Evolutionary conservation across 2,113 vertebrate species (phyloP), one percentile per base, ranked within the genome.

Genomic region (Poicephalus gulielmi): DNA sequence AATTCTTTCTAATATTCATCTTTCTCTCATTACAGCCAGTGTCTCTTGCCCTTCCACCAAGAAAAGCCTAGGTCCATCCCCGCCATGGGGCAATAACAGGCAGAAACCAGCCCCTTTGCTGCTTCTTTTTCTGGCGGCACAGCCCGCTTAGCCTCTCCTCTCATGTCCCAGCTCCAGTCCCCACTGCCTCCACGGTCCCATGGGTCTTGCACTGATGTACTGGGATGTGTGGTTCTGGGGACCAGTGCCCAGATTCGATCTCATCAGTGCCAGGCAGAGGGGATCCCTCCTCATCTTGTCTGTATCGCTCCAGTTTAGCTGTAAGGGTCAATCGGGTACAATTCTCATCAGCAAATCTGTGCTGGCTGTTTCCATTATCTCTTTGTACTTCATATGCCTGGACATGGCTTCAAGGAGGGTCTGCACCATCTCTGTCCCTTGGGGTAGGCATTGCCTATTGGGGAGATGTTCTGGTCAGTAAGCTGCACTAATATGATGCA

Each of bases 41-140:
- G 59, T 17, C 8, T 64, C 41, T 53, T 62, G 18, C 11, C 14
- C 27, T 64, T 71, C n/a, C 4, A 6, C 30, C 49, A 47, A 13
- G 74, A 39, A 22, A 5, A 47, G 5, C 10, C 49, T 3, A 1
- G 7, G 30, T 71, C 75, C 8, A 2, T 47, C 41, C 12, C 27
- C 3, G 2, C 5, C 2, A 1, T 1, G 8, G 10, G 19, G 19
- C 19, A 57, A 11, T 35, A 43, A 57, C 22, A 66, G 43, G 49
- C 17, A 25, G 20, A 31, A 43, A 30, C 0, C 1, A 66, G 17
- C 7, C 44, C 10, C 20, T 59, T 35, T 0, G 1, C 31, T 57
- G 20, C 7, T 17, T 49, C 20, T 43, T 50, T 50, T 66, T 35
- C 13, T 35, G 35, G 11, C 43, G 13, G 25, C 20, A 43, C 24